Conservation (phyloP, 2,888 invertebrate species). For the Catonia carolina region DNA sequence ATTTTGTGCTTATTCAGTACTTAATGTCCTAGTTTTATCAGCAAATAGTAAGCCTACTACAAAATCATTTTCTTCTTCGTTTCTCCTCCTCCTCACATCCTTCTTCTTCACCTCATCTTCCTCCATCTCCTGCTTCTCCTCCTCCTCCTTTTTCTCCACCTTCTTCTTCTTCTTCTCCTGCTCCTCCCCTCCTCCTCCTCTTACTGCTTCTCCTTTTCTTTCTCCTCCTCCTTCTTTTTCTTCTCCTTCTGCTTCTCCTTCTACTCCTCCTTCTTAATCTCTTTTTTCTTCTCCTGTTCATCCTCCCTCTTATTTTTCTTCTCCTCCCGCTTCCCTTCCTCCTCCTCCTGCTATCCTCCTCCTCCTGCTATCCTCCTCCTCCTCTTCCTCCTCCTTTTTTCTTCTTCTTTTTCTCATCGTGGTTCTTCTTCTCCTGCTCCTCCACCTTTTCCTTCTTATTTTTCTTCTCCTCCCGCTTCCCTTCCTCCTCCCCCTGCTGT, state of each 20-base stretch:
- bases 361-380: background rate
- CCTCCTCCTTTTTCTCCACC: background rate
- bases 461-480: background rate
- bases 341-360: background rate
- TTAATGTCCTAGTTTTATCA: too few species aligned
- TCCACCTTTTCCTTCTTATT: background rate
- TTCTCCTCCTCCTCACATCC: constrained; percentile 2
- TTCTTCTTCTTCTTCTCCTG: background rate
- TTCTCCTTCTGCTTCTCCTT: background rate
- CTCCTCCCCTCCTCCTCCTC: background rate
- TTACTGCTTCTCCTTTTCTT: background rate
- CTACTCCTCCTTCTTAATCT: background rate
- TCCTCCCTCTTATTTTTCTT: background rate
- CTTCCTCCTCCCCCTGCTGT: background rate
- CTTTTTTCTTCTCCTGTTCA: background rate
- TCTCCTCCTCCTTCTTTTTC: background rate
- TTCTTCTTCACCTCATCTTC: background rate
- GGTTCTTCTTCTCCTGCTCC: background rate
- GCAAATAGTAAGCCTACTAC: too few species aligned
- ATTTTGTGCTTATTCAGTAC: too few species aligned
- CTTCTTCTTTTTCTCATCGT: background rate
- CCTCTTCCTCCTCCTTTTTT: background rate
- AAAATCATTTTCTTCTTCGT: too few species aligned
- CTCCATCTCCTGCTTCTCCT: background rate
- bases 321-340: too few species aligned